These are phyloP conservation scores for Cantharis rufa DNA, from an alignment of 2,888 invertebrate genomes.

Conservation along the genomic window DNA sequence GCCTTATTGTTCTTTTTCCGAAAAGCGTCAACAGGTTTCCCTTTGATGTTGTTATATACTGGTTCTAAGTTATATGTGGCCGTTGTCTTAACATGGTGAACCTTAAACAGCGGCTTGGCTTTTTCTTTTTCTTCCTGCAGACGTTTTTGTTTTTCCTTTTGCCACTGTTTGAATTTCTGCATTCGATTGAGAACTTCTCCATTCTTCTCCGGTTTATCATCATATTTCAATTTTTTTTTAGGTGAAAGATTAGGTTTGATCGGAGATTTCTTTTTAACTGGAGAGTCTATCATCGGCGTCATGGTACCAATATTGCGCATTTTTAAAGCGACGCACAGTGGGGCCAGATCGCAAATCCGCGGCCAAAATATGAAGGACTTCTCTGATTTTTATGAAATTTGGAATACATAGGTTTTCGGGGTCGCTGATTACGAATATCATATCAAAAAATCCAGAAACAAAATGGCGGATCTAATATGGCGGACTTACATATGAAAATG, in stretches of 20 bases:
- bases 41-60: slow-evolving; percentile 43
- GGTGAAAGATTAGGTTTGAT: neutral
- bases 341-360: too few relatives aligned
- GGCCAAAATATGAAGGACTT: too few relatives aligned
- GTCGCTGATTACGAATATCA: too few relatives aligned
- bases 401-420: too few relatives aligned
- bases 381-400: too few relatives aligned
- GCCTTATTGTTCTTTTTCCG: neutral
- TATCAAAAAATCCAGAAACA: too few relatives aligned
- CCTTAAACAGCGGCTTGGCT: slow-evolving; percentile 47
- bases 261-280: neutral
- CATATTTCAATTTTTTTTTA: neutral
- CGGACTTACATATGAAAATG: too few relatives aligned
- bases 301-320: neutral
- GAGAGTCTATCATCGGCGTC: neutral
- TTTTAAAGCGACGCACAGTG: too few relatives aligned
- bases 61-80: slow-evolving; percentile 37
- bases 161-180: slow-evolving; percentile 45
- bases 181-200: slow-evolving; percentile 4
- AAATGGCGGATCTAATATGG: too few relatives aligned
- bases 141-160: slow-evolving; percentile 41
- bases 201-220: too few relatives aligned
- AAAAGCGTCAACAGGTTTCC: slow-evolving; percentile 31
- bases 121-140: slow-evolving; percentile 32
- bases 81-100: slow-evolving; percentile 36